Evolutionary conservation across 1,140 invertebrate species (phyloP).

Genomic region (Eupristina koningsbergeri): DNA sequence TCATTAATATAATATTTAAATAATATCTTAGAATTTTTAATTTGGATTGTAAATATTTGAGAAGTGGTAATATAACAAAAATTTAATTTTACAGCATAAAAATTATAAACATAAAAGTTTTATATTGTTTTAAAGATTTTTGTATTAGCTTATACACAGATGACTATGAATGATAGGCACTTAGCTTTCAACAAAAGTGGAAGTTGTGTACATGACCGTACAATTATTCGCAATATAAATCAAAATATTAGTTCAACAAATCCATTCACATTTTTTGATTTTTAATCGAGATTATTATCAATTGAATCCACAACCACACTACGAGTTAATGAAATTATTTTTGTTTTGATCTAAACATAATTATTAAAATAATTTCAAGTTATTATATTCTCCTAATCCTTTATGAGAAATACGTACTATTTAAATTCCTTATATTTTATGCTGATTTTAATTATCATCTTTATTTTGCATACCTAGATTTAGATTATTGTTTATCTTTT

Average conservation of each 20-base stretch:
- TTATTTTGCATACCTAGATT: no score
- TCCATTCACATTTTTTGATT: not conserved
- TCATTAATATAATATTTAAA: no score
- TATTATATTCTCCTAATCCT: no score
- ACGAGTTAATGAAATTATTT: not conserved
- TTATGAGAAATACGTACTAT: no score
- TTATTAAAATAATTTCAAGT: not conserved
- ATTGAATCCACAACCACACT: not conserved
- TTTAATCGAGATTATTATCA: not conserved
- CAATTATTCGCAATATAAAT: not conserved
- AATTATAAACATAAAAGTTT: no score
- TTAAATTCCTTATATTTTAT: no score
- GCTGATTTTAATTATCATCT: no score
- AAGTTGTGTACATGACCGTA: not conserved
- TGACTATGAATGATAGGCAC: not conserved
- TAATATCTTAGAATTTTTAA: no score
- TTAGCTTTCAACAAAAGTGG: not conserved
- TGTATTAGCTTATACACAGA: not conserved
- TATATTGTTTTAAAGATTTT: not conserved
- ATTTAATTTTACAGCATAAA: no score
- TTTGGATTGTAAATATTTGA: no score
- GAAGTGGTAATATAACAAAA: no score
- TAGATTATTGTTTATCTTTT: no score
- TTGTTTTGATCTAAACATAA: not conserved
- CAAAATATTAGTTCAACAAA: not conserved